Evolutionary conservation across 2,888 invertebrate species (phyloP).

Genomic region (Cephus rjabovi): DNA sequence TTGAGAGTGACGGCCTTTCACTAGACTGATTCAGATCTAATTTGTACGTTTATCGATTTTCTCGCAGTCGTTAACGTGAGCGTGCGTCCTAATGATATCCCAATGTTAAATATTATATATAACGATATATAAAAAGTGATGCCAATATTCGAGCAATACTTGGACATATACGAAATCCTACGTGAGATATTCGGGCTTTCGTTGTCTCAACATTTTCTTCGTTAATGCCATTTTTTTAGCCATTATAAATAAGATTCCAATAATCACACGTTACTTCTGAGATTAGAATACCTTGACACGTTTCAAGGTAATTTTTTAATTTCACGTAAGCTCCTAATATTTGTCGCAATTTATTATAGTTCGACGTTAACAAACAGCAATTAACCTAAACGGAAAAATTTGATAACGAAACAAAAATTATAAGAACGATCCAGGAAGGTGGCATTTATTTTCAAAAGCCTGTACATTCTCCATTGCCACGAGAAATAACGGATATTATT

Average conservation of each 20-base stretch:
- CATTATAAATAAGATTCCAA: slow-evolving; percentile 2
- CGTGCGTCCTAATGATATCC: not conserved
- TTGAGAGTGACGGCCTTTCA: slow-evolving; percentile 3
- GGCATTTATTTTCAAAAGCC: slow-evolving; percentile 48
- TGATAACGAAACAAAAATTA: not conserved
- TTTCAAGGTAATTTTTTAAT: slow-evolving; percentile 15
- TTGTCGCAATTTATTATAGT: slow-evolving; percentile 13
- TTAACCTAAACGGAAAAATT: slow-evolving; percentile 14
- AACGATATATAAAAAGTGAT: slow-evolving; percentile 9
- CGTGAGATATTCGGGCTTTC: slow-evolving; percentile 7
- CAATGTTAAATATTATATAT: slow-evolving; percentile 5
- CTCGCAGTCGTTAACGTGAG: slow-evolving; percentile 4
- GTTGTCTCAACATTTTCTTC: not conserved
- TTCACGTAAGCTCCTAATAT: not conserved
- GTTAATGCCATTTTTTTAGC: not conserved
- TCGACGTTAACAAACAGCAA: slow-evolving; percentile 9
- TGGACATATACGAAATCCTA: slow-evolving; percentile 11
- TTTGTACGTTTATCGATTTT: slow-evolving; percentile 8
- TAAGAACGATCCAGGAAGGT: slow-evolving; percentile 25
- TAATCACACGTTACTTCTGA: not conserved
- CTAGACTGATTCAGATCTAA: slow-evolving; percentile 25
- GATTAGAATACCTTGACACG: slow-evolving; percentile 17
- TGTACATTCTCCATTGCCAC: slow-evolving; percentile 41
- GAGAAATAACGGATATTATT: slow-evolving; percentile 55
- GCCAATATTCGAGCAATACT: slow-evolving; percentile 23